Evolutionary conservation across 2,113 vertebrate species (phyloP).

Genomic region (human (Homo sapiens)): GRCh38 chr5:125601001-125601500

Average conservation of each 20-base stretch:
- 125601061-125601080: constrained; percentile 22
- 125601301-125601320: constrained; percentile 72
- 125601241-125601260: constrained; percentile 66
- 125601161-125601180: constrained; percentile 52
- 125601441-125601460: background rate
- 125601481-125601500: constrained; percentile 46
- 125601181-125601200: constrained; percentile 67
- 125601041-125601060: background rate
- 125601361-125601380: constrained; percentile 68
- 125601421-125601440: constrained; percentile 16
- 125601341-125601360: constrained; percentile 71
- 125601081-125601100: constrained; percentile 24
- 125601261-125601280: constrained; percentile 73
- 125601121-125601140: constrained; percentile 9
- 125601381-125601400: constrained; percentile 33
- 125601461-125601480: background rate
- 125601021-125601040: background rate
- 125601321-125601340: constrained; percentile 77
- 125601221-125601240: constrained; percentile 67
- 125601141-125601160: constrained; percentile 43
- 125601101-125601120: background rate
- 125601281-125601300: constrained; percentile 60
- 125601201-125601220: constrained; percentile 65
- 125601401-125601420: constrained; percentile 20
- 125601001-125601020: background rate